These are phyloP conservation scores for Leucozona laternaria DNA, from an alignment of 2,888 invertebrate genomes.

Conservation along the genomic window DNA sequence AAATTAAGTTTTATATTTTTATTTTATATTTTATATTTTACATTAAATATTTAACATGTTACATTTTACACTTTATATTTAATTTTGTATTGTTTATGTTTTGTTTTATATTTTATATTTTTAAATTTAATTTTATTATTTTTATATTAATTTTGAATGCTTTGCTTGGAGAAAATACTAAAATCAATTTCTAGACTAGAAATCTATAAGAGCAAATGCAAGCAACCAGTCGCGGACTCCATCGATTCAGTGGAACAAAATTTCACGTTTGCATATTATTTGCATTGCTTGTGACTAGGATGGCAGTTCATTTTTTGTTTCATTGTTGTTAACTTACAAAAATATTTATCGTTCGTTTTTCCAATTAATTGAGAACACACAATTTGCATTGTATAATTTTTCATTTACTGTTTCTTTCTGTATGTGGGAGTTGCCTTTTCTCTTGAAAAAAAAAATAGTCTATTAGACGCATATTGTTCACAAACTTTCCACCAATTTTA, in stretches of 20 bases:
- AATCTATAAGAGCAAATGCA: not conserved
- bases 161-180: too few relatives aligned
- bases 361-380: not conserved
- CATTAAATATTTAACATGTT: too few relatives aligned
- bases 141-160: too few relatives aligned
- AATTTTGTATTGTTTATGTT: not conserved
- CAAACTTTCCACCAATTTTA: too few relatives aligned
- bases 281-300: not conserved
- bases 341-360: not conserved
- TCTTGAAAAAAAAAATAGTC: too few relatives aligned
- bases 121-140: too few relatives aligned
- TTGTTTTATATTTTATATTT: not conserved
- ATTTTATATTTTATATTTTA: too few relatives aligned
- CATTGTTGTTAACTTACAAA: not conserved
- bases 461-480: too few relatives aligned
- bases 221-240: not conserved
- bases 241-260: not conserved
- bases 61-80: too few relatives aligned
- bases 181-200: too few relatives aligned
- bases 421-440: too few relatives aligned
- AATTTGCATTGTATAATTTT: conserved; percentile 5
- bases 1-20: too few relatives aligned
- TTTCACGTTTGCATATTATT: not conserved
- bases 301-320: not conserved
- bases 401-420: not conserved